Percentiles rank a stretch among this genome's conserved stretches.
Conservation (phyloP, 2,113 vertebrate genomes). For the Etheostoma spectabile region DNA sequence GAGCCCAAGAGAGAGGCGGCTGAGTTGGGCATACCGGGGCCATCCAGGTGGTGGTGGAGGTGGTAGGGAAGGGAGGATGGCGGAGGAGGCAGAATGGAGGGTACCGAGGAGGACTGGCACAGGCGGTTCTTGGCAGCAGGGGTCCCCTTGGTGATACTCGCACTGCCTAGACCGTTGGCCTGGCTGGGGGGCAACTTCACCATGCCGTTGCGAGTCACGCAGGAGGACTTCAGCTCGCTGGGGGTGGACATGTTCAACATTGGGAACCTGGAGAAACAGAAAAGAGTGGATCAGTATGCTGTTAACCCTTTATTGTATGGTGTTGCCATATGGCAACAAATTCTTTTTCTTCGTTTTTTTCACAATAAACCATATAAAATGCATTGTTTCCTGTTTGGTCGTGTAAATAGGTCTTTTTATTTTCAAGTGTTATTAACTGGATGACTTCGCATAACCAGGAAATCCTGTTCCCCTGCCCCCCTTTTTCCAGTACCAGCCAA, state of each 20-base stretch:
- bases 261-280: conserved; percentile 72
- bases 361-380: too few species aligned
- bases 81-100: conserved; percentile 88
- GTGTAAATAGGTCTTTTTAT: too few species aligned
- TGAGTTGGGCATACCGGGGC: conserved; percentile 77
- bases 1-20: conserved; percentile 88
- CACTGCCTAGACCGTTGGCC: conserved; percentile 94
- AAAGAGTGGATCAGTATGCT: conserved; percentile 6
- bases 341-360: too few species aligned
- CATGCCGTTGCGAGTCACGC: conserved; percentile 95
- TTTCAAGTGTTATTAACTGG: too few species aligned
- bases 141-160: conserved; percentile 99
- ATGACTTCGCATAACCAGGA: too few species aligned
- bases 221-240: conserved; percentile 94
- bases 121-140: conserved; percentile 97
- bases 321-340: too few species aligned
- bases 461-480: too few species aligned
- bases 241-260: conserved; percentile 88
- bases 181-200: conserved; percentile 94
- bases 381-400: too few species aligned
- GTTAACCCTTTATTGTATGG: too few species aligned
- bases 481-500: too few species aligned
- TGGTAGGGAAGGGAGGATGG: conserved; percentile 87
- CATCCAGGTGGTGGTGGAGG: conserved; percentile 84
- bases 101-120: conserved; percentile 95